A percentile compares a stretch with the other conserved stretches of the same genome.
phyloP scores from a whole-genome alignment of 2,113 vertebrate genomes.

The Smithornis capensis region DNA sequence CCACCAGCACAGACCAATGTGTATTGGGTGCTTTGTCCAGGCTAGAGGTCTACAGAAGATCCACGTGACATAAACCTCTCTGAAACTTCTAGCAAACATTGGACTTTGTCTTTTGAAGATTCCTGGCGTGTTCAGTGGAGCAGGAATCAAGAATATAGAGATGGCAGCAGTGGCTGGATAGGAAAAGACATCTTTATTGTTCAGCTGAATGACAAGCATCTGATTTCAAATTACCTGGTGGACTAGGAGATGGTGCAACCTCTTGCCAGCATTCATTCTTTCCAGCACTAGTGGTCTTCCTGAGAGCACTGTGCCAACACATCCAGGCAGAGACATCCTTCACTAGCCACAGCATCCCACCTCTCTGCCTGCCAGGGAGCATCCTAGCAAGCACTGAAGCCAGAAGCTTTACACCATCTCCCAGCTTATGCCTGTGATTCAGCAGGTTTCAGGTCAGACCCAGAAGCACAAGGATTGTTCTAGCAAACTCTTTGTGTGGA shows the following conservation, averaged over 20 bases:
- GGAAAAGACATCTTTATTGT: background rate
- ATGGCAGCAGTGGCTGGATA: background rate
- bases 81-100: background rate
- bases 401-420: accelerated
- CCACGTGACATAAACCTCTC: background rate
- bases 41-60: background rate
- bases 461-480: background rate
- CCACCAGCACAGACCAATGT: background rate
- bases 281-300: background rate
- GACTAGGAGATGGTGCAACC: accelerated
- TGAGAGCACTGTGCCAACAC: background rate
- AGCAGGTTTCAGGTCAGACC: background rate
- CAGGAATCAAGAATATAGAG: background rate
- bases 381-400: background rate
- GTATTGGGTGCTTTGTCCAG: background rate
- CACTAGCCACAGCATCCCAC: background rate
- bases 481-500: background rate
- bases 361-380: background rate
- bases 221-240: background rate
- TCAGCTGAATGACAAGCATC: background rate
- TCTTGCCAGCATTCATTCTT: background rate
- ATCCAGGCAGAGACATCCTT: background rate
- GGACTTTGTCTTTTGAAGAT: background rate
- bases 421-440: background rate
- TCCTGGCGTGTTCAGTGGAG: accelerated